Evolutionary conservation across 2,113 vertebrate genomes (phyloP).

Genomic region (Ploceus nigricollis): DNA sequence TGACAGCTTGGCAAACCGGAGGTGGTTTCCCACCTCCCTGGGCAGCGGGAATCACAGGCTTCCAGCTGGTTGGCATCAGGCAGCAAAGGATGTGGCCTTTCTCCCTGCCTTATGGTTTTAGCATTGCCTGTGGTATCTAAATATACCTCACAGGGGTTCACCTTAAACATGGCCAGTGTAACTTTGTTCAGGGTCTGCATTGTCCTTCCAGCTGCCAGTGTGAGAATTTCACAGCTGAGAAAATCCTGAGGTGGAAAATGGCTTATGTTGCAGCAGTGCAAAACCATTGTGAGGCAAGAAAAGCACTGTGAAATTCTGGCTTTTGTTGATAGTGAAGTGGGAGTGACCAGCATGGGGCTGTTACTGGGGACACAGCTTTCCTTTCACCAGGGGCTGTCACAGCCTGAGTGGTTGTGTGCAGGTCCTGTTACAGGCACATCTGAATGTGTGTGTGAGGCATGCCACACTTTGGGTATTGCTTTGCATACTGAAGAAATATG

Average conservation of each 20-base stretch:
- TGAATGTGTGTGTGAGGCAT: background rate
- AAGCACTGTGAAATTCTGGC: background rate
- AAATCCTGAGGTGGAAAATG: background rate
- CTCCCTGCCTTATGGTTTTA: background rate
- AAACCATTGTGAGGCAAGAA: background rate
- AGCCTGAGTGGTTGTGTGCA: background rate
- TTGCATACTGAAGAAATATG: background rate
- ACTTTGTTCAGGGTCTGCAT: rapidly evolving
- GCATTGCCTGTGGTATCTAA: background rate
- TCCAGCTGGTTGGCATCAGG: background rate
- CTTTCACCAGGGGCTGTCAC: background rate
- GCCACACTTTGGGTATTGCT: background rate
- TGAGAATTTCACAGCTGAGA: background rate
- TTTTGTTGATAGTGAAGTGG: background rate
- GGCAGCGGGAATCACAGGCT: background rate
- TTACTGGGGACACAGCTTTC: background rate
- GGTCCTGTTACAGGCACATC: background rate
- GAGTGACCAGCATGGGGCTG: background rate
- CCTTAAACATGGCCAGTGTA: rapidly evolving
- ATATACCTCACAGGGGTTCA: background rate
- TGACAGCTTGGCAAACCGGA: background rate
- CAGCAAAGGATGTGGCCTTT: background rate
- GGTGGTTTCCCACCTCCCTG: background rate
- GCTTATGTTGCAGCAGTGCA: background rate
- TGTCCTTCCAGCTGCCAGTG: background rate